A percentile compares a stretch with the other conserved stretches of the same genome.
These are phyloP conservation scores for Bubo bubo DNA, from an alignment of 2,113 vertebrate genomes.

Conservation along the genomic window DNA sequence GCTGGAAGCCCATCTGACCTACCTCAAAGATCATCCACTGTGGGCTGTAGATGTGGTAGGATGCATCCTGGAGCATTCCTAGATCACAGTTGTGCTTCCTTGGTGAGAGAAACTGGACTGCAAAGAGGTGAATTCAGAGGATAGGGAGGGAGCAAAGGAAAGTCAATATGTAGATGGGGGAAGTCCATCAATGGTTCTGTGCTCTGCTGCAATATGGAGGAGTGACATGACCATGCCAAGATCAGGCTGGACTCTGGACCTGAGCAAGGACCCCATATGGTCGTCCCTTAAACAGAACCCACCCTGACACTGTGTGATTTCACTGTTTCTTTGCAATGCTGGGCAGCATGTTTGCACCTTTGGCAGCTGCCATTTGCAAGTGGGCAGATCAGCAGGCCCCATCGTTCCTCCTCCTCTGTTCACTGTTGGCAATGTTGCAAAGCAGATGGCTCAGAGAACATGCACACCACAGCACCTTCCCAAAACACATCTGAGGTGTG, in stretches of 20 bases:
- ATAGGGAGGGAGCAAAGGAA: not conserved
- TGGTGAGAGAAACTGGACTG: not conserved
- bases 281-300: not conserved
- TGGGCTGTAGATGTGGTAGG: not conserved
- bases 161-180: accelerated
- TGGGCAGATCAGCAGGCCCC: not conserved
- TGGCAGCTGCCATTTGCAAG: not conserved
- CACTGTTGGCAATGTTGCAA: accelerated
- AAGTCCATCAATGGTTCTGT: not conserved
- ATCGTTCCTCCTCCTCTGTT: not conserved
- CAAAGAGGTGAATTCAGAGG: not conserved
- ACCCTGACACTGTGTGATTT: not conserved
- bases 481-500: not conserved
- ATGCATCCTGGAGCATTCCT: not conserved
- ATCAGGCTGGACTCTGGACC: not conserved
- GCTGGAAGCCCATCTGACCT: not conserved
- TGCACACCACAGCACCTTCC: not conserved
- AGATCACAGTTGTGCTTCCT: not conserved
- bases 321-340: not conserved
- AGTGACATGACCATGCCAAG: not conserved
- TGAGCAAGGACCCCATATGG: not conserved
- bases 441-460: not conserved
- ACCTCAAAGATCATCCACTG: not conserved
- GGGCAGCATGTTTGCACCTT: not conserved
- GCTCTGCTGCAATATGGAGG: not conserved